A percentile compares a stretch with the other conserved stretches of the same genome.
These are phyloP conservation scores for Sandelia bainsii DNA, from an alignment of 2,797 vertebrate species.

Conservation along the genomic window DNA sequence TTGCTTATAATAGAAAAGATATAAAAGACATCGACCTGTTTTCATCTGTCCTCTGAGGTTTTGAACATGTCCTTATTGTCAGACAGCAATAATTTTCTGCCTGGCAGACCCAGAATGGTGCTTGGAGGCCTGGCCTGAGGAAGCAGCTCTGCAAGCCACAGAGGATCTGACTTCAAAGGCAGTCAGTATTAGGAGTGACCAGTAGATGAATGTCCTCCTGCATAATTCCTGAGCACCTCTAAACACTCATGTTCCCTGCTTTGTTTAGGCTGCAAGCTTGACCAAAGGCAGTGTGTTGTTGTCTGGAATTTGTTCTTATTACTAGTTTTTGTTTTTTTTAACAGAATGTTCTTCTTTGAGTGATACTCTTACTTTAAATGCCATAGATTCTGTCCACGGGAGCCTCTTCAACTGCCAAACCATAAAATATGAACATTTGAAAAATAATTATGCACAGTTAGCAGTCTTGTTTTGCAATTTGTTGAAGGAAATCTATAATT, in stretches of 20 bases:
- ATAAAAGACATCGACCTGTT: constrained; percentile 43
- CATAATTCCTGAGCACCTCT: constrained; percentile 42
- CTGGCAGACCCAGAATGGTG: constrained; percentile 49
- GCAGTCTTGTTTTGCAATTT: constrained; percentile 36
- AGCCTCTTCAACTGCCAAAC: constrained; percentile 17
- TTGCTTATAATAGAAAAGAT: constrained; percentile 1
- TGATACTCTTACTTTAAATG: constrained; percentile 25
- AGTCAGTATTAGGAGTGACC: constrained; percentile 48
- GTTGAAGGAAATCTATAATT: constrained; percentile 50
- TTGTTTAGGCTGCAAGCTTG: constrained; percentile 57
- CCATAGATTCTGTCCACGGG: neutral
- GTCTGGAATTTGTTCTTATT: constrained; percentile 7
- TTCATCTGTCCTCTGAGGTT: constrained; percentile 55
- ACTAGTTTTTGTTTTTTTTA: constrained; percentile 11
- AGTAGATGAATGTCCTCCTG: constrained; percentile 40
- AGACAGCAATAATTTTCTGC: constrained; percentile 47
- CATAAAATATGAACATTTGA: constrained; percentile 39
- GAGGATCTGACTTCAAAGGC: constrained; percentile 63
- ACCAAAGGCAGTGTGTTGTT: constrained; percentile 36
- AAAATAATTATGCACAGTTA: constrained; percentile 55
- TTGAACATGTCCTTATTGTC: constrained; percentile 49
- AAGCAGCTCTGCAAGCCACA: constrained; percentile 45
- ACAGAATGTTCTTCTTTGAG: constrained; percentile 14
- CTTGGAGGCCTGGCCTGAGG: constrained; percentile 59
- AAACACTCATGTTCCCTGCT: constrained; percentile 32